Evolutionary conservation across 2,113 vertebrate species (phyloP).

Genomic region (Microtus oregoni): DNA sequence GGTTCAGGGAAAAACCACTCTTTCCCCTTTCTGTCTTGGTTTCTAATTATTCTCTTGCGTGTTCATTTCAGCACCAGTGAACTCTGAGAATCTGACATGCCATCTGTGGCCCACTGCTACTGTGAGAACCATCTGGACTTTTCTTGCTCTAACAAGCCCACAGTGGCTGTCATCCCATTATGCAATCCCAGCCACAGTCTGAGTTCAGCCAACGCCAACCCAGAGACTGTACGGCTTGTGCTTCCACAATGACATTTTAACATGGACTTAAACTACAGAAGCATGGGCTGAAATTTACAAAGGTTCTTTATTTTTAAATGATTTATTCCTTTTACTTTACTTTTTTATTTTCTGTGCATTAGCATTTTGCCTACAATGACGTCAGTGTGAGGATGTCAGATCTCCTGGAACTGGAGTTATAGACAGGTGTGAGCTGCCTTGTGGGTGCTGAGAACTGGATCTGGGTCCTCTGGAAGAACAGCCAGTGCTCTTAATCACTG

Average conservation of each 20-base stretch:
- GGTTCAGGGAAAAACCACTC: background rate
- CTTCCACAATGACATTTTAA: background rate
- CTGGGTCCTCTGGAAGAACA: no score
- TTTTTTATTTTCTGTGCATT: no score
- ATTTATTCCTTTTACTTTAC: no score
- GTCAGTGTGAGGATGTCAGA: no score
- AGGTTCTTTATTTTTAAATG: no score
- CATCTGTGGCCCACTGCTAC: background rate
- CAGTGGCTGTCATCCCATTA: background rate
- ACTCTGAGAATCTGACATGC: rapidly evolving
- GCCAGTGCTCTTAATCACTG: no score
- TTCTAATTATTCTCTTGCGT: background rate
- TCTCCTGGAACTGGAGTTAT: no score
- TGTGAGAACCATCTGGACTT: background rate
- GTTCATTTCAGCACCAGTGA: background rate
- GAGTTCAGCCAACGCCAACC: background rate
- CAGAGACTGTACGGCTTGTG: background rate
- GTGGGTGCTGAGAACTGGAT: no score
- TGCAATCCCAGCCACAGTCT: background rate
- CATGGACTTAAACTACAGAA: background rate
- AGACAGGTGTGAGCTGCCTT: no score
- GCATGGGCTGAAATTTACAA: background rate
- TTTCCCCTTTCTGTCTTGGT: background rate
- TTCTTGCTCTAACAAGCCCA: background rate
- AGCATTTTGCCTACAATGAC: no score